phyloP scores from a whole-genome alignment of 2,888 invertebrate species.

The Nasonovia ribisnigri region DNA sequence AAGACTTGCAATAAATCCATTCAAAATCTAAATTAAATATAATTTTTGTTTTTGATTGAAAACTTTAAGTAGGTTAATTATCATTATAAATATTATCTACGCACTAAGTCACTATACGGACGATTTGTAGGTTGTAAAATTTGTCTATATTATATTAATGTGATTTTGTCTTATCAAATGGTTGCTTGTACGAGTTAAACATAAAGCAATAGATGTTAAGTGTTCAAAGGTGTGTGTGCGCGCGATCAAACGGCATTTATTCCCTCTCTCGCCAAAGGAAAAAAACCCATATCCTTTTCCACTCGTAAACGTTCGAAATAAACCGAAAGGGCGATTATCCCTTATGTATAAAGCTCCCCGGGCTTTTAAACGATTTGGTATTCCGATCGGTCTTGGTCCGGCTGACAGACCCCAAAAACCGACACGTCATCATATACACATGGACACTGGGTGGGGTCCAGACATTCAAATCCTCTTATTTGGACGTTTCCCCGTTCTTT shows the following conservation, averaged over 20 bases:
- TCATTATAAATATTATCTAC: not conserved
- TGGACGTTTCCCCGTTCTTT: conserved; percentile 63
- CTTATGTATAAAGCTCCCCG: conserved; percentile 63
- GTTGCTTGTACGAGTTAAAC: not conserved
- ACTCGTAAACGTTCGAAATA: conserved; percentile 65
- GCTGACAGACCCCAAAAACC: conserved; percentile 65
- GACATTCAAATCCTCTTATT: conserved; percentile 65
- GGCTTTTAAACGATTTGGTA: conserved; percentile 65
- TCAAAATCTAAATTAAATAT: not conserved
- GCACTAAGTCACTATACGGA: not conserved
- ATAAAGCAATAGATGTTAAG: not conserved
- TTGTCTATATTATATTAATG: not conserved
- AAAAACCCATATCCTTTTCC: conserved; percentile 60
- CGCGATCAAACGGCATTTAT: conserved; percentile 58
- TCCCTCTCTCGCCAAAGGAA: conserved; percentile 32
- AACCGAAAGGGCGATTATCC: conserved; percentile 65
- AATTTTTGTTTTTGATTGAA: not conserved
- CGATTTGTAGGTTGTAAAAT: not conserved
- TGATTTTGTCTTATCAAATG: not conserved
- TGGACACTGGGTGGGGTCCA: conserved; percentile 53
- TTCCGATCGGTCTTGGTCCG: conserved; percentile 64
- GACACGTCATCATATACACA: conserved; percentile 65
- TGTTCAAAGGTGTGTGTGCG: conserved; percentile 15
- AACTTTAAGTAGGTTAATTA: not conserved
- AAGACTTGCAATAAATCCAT: not conserved